Conservation (phyloP, 2,113 vertebrate genomes). For the Ifrita kowaldi region DNA sequence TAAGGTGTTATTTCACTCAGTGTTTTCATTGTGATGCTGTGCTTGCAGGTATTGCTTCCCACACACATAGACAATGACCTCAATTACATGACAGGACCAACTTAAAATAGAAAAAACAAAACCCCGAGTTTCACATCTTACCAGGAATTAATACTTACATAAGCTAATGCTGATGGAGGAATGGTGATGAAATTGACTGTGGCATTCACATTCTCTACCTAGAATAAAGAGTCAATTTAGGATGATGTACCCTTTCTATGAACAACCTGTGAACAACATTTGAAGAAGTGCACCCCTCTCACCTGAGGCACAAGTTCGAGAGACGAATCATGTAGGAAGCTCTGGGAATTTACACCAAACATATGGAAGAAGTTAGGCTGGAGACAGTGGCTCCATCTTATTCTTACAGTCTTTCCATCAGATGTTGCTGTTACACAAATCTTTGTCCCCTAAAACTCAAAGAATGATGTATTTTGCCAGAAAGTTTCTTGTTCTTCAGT, state of each 20-base stretch:
- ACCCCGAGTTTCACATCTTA: not conserved
- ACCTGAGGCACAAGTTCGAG: not conserved
- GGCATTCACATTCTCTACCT: not conserved
- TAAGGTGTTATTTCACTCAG: not conserved
- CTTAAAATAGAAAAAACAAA: not conserved
- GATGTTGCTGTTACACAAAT: not conserved
- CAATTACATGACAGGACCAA: not conserved
- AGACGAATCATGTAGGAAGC: rapidly evolving
- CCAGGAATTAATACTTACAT: not conserved
- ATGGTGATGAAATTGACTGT: not conserved
- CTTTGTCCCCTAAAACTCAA: not conserved
- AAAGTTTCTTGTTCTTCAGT: not conserved
- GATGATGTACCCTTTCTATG: not conserved
- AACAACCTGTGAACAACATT: not conserved
- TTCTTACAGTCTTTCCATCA: not conserved
- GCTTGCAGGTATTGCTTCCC: not conserved
- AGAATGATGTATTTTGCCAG: not conserved
- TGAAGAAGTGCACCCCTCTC: not conserved
- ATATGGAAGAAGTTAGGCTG: not conserved
- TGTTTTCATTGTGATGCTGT: not conserved
- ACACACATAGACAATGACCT: not conserved
- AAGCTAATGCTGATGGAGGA: not conserved
- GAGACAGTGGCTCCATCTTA: not conserved
- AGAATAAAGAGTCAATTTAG: not conserved
- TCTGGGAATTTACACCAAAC: not conserved